phyloP scores from a whole-genome alignment of 2,797 vertebrate species.

The Craterocephalus amniculus region DNA sequence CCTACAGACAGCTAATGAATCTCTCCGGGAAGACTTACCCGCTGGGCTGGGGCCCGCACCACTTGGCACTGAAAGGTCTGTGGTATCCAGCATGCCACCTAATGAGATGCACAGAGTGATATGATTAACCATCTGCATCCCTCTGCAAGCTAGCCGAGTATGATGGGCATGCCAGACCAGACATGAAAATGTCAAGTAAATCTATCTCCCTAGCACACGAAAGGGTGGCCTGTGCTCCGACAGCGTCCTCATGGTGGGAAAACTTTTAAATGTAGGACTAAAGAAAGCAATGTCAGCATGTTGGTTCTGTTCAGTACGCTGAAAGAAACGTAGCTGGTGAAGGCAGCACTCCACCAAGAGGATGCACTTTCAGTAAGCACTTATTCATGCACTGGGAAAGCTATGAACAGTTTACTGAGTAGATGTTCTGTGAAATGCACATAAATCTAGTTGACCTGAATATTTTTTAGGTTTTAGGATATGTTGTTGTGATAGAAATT shows the following conservation, averaged over 20 bases:
- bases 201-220: conserved; percentile 49
- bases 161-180: conserved; percentile 65
- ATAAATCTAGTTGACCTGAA: conserved; percentile 4
- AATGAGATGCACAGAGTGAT: conserved; percentile 80
- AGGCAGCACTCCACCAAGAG: conserved; percentile 16
- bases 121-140: conserved; percentile 82
- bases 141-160: conserved; percentile 65
- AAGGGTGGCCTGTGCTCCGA: conserved; percentile 28
- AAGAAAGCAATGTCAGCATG: conserved; percentile 30
- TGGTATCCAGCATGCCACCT: conserved; percentile 90
- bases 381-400: conserved; percentile 26
- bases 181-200: conserved; percentile 68
- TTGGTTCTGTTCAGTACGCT: conserved; percentile 25
- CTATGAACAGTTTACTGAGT: conserved; percentile 15
- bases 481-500: conserved; percentile 8
- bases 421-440: conserved; percentile 14
- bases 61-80: conserved; percentile 92
- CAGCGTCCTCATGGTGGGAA: conserved; percentile 30
- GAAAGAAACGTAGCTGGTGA: conserved; percentile 16
- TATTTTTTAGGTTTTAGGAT: conserved; percentile 6
- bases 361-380: conserved; percentile 13
- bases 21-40: conserved; percentile 84
- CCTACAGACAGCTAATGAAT: conserved; percentile 77
- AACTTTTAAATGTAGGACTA: conserved; percentile 37
- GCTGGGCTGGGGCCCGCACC: conserved; percentile 90